These are phyloP conservation scores for Sepioteuthis lessoniana DNA, from an alignment of 2,888 invertebrate species.

Conservation along the genomic window DNA sequence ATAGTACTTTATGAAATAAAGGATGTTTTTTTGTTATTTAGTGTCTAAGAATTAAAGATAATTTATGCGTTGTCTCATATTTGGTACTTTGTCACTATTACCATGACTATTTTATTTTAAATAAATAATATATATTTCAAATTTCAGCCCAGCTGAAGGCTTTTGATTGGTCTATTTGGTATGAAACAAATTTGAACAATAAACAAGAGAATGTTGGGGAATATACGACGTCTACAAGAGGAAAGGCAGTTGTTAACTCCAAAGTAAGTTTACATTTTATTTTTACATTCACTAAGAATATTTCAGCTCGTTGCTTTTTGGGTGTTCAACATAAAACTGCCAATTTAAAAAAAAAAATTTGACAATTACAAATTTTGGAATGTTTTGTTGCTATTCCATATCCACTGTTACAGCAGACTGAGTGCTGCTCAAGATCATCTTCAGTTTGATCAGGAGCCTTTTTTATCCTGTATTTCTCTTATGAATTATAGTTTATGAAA, in stretches of 20 bases:
- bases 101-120: not conserved
- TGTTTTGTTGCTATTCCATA: too few relatives aligned
- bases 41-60: not conserved
- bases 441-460: too few relatives aligned
- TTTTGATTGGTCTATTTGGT: constrained; percentile 40
- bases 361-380: too few relatives aligned
- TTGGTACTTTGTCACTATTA: not conserved
- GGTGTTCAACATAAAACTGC: too few relatives aligned
- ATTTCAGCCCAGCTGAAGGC: not conserved
- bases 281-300: too few relatives aligned
- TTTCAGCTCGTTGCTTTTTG: too few relatives aligned
- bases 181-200: not conserved
- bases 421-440: too few relatives aligned
- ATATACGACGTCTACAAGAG: constrained; percentile 51
- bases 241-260: constrained; percentile 59
- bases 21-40: not conserved
- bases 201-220: not conserved
- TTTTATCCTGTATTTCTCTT: too few relatives aligned
- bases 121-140: not conserved
- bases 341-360: too few relatives aligned
- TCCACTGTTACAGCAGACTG: too few relatives aligned
- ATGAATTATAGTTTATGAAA: too few relatives aligned
- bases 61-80: not conserved
- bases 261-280: constrained; percentile 55
- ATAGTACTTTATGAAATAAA: not conserved